Conservation (phyloP, 2,888 invertebrate species). For the Hirtodrosophila cameraria region DNA sequence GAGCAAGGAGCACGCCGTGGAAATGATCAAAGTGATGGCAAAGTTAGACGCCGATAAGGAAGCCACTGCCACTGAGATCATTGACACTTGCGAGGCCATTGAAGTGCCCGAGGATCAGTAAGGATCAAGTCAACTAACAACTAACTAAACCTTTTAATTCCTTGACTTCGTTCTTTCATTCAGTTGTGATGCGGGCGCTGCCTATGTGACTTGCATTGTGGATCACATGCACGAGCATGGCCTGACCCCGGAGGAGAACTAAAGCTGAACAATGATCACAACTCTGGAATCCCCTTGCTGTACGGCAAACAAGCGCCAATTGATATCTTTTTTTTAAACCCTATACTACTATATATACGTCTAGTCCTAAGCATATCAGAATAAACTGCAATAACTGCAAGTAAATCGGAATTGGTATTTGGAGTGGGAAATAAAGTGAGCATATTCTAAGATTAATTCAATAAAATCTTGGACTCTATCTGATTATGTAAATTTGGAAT, state of each 20-base stretch:
- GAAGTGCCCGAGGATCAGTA: conserved; percentile 81
- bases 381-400: conserved; percentile 55
- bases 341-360: background rate
- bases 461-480: too few species aligned
- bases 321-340: conserved; percentile 22
- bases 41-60: conserved; percentile 69
- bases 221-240: conserved; percentile 70
- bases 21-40: conserved; percentile 60
- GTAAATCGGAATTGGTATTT: background rate
- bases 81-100: conserved; percentile 65
- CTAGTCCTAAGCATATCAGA: conserved; percentile 25
- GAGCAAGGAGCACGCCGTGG: conserved; percentile 61
- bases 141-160: background rate
- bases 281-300: conserved; percentile 1
- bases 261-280: conserved; percentile 1
- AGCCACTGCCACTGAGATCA: conserved; percentile 50
- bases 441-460: too few species aligned
- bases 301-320: conserved; percentile 46
- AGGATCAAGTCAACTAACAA: conserved; percentile 49
- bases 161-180: background rate
- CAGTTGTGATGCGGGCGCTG: conserved; percentile 79
- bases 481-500: too few species aligned
- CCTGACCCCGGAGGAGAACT: conserved; percentile 39
- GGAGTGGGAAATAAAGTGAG: too few species aligned
- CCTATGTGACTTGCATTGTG: conserved; percentile 69